Base-by-base conservation (phyloP, 2,113 vertebrate genomes). In the Hoplias malabaricus region DNA sequence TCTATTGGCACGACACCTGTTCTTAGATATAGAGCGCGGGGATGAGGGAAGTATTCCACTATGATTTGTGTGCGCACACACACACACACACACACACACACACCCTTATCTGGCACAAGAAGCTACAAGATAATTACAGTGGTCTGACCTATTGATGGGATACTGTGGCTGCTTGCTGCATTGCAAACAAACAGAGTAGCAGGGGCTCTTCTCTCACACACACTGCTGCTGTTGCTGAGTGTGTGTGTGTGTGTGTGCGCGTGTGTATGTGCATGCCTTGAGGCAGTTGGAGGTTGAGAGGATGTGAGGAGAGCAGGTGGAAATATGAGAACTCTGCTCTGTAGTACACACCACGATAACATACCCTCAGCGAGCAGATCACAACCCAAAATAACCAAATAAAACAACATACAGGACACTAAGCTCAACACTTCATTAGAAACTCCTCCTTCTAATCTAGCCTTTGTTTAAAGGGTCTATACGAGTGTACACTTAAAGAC, bases 101-200 rank as follows among this genome's bases (percentile, higher is more conserved):
- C 40, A 62, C 33, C 29, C 56, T 87, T 87, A 85, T 85, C 85
- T 85, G 81, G 82, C 78, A 86, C 84, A 88, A 89, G 67, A 75
- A 83, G 86, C 86, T 85, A 81, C 84, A 80, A 78, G 80, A 83
- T 89, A 89, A 90, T 88, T 87, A 86, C 87, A 87, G 86, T 84
- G 83, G 85, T 88, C 84, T 90, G 89, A 88, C 87, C 85, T 86
- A 88, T 84, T 66, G 34, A 84, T 75, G 82, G 80, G 79, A 86
- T 88, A 88, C 87, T 80, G 84, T 82, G 36, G 61, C 86, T 81
- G 83, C 87, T 53, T 83, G 38, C 71, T 43, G 66, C 29, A 12
- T 77, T 79, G 83, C 79, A 78, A 75, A 82, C 72, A 74, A 63
- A 76, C 62, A 76, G 46, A 75, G 65, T 68, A 68, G 73, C 73